Percentiles rank a stretch among this genome's conserved stretches.
These are phyloP conservation scores for Xenops minutus DNA, from an alignment of 2,797 vertebrate genomes.

Conservation along the genomic window DNA sequence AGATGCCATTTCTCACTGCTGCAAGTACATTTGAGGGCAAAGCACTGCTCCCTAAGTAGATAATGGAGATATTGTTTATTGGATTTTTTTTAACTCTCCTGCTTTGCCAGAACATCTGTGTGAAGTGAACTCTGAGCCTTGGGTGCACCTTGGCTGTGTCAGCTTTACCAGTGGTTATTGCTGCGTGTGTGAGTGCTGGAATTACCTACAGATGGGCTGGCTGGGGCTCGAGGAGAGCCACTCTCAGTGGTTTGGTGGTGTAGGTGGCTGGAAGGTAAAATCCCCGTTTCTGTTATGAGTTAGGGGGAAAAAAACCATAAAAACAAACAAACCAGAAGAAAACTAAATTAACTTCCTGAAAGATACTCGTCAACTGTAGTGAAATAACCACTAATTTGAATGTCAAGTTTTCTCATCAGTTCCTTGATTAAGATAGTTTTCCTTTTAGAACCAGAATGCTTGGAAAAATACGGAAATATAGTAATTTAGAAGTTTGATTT, in stretches of 20 bases:
- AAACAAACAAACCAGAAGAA: not conserved
- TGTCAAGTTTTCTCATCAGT: not conserved
- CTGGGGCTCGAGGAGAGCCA: not conserved
- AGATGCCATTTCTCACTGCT: not conserved
- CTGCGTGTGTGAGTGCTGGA: conserved; percentile 10
- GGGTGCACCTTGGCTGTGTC: not conserved
- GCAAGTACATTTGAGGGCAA: not conserved
- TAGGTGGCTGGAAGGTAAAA: not conserved
- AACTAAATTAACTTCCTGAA: not conserved
- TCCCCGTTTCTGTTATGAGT: not conserved
- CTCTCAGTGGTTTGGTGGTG: not conserved
- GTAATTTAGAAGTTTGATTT: not conserved
- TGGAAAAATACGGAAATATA: not conserved
- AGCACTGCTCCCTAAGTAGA: not conserved
- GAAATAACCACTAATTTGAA: not conserved
- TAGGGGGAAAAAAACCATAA: not conserved
- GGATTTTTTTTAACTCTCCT: not conserved
- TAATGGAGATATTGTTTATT: not conserved
- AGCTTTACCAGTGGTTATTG: conserved; percentile 14
- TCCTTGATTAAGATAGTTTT: not conserved
- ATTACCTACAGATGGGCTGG: conserved; percentile 8
- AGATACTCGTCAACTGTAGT: not conserved
- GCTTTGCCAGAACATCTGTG: conserved; percentile 2
- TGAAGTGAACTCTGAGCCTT: not conserved
- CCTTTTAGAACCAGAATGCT: not conserved